Evolutionary conservation across 2,113 vertebrate genomes (phyloP), one percentile per base, ranked within the genome.

Genomic region (Pheucticus melanocephalus): DNA sequence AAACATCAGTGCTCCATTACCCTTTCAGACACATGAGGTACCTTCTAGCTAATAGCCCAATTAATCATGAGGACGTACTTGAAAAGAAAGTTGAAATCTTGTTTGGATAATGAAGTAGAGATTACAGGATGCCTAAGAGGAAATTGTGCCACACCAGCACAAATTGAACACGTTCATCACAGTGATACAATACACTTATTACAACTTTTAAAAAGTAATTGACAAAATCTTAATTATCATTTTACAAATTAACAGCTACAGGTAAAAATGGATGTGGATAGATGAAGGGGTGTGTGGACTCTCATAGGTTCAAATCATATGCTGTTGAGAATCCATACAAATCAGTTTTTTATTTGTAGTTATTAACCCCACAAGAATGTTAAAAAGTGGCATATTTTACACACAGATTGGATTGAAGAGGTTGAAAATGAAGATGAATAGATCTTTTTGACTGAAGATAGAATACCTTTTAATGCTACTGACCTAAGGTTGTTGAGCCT

Each of bases 41-140:
- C 70, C 95, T 96, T 95, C 93, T 65, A 94, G 86, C 87, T 98
- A 98, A 97, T 47, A 97, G 96, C 48, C 90, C 93, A 96, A 97
- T 97, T 94, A 97, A 94, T 96, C 95, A 97, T 28, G 72, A 97
- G 94, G 87, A 97, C 89, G 78, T 70, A 91, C 88, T 94, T 97
- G 88, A 82, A 97, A 95, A 81, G 56, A 91, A 97, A 97, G 77
- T 84, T 51, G 82, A 95, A 84, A 91, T 91, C 92, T 94, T 95
- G 75, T 94, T 82, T 93, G 92, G 89, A 94, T 97, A 97, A 98
- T 94, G 69, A 97, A 94, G 92, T 51, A 82, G 95, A 97, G 96
- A 97, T 95, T 96, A 86, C 18, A 96, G 75, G 56, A 97, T 78
- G 57, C 77, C 90, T 75, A 61, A 90, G 68, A 95, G 94, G 45